Base-by-base conservation (phyloP, 2,888 invertebrate genomes). In the Craniophora ligustri region DNA sequence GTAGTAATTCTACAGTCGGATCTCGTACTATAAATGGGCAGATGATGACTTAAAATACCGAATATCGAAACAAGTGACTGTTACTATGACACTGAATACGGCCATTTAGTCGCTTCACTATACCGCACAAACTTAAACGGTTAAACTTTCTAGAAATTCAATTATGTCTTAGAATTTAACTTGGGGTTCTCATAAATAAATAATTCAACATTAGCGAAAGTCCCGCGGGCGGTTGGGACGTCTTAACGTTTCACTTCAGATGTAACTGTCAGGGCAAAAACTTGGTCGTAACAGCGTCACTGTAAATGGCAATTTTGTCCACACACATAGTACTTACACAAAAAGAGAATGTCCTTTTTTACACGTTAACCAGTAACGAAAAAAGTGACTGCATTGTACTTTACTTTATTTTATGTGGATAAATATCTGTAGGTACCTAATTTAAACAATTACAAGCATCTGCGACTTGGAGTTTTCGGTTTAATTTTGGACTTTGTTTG, bases 91-190 rank as follows among this genome's bases (percentile, higher is more conserved):
- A 47, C 35, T 30, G 34, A 50, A 46, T 54, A 53, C 32, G 56
- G 13, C 39, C 23, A 64, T 65, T 67, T 57, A 54, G 47, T n/a
- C 23, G 30, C 45, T 34, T 15, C 14, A 26, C 60, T 61, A n/a
- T n/a, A 61, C 38, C 41, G 10, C 38, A 8, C 28, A 47, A 68
- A 62, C 45, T 63, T n/a, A 11, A 47, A 36, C 47, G 8, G 46
- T 56, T 50, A 49, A 67, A 68, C 58, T 69, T 66, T 41, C 30
- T 51, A 51, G 59, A 56, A 69, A 69, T 67, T 69, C 59, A 69
- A 69, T 69, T 67, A 53, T 34, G 48, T 53, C 41, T 60, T 67
- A 51, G 48, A 67, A 59, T 62, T 55, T 31, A 53, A 67, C 41
- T 51, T 32, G 13, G 30, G 31, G 42, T 49, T 53, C 38, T 56